Percentiles rank a stretch among this genome's conserved stretches.
Evolutionary conservation across 2,797 vertebrate genomes (phyloP).

Genomic region (Lacerta agilis): DNA sequence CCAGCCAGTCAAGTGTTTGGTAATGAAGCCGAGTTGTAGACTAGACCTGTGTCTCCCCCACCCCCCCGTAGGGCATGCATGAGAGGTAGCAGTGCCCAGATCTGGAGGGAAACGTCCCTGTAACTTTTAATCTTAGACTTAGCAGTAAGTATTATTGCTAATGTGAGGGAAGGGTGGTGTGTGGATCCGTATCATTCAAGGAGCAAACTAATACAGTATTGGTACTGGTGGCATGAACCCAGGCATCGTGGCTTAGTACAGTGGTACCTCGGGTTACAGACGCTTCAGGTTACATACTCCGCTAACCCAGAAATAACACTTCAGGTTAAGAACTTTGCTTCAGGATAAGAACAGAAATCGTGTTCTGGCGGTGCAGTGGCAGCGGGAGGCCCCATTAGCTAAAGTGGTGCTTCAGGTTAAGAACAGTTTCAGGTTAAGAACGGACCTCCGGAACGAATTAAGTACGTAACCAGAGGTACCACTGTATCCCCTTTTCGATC

Average conservation of each 20-base stretch:
- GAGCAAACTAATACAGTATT: background rate
- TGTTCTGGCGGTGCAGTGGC: too few relatives aligned
- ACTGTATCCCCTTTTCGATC: background rate
- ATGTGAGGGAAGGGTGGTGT: background rate
- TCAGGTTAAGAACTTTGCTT: too few relatives aligned
- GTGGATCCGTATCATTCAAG: background rate
- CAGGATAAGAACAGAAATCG: too few relatives aligned
- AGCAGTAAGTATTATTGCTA: slow-evolving; percentile 17
- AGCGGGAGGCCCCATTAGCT: too few relatives aligned
- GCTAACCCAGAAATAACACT: too few relatives aligned
- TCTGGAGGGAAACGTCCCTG: background rate
- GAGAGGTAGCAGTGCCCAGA: background rate
- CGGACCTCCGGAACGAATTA: too few relatives aligned
- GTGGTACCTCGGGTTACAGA: too few relatives aligned
- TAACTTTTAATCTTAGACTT: background rate
- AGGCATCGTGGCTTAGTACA: background rate
- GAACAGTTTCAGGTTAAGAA: too few relatives aligned
- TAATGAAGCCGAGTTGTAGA: background rate
- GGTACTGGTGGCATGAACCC: background rate
- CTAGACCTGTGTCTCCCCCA: background rate
- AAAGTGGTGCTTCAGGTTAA: too few relatives aligned
- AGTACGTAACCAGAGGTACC: too few relatives aligned
- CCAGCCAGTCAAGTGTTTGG: background rate
- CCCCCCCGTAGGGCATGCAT: slow-evolving; percentile 10
- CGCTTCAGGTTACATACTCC: too few relatives aligned